Conservation (phyloP, 2,113 vertebrate species). For the Thalassarche chlororhynchos region DNA sequence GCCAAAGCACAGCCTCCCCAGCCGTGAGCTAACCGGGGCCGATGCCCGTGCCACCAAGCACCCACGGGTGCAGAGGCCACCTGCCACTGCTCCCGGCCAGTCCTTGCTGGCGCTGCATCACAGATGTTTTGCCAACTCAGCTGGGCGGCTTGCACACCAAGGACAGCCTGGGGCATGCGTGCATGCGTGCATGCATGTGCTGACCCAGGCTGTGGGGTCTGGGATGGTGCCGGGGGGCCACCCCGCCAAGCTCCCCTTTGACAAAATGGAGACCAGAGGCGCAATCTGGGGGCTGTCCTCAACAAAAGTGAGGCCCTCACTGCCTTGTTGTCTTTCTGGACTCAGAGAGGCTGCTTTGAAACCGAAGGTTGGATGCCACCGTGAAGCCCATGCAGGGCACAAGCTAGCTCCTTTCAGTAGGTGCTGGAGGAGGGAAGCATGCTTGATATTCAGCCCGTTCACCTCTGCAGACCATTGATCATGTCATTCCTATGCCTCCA, state of each 20-base stretch:
- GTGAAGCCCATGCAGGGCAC: background rate
- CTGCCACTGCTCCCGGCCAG: background rate
- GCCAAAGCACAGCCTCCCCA: background rate
- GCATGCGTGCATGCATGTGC: fast-evolving
- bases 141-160: background rate
- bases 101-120: background rate
- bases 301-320: fast-evolving
- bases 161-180: background rate
- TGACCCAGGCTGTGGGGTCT: background rate
- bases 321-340: background rate
- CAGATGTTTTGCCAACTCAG: background rate
- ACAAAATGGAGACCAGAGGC: background rate
- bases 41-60: fast-evolving
- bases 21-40: fast-evolving
- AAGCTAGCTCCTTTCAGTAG: background rate
- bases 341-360: background rate
- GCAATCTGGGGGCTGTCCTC: background rate
- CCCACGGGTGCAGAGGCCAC: background rate
- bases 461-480: background rate
- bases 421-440: background rate
- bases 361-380: background rate
- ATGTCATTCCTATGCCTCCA: background rate
- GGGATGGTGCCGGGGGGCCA: fast-evolving
- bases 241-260: fast-evolving
- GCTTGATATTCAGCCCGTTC: background rate